Conservation (phyloP, 2,797 vertebrate species). For the Darevskia nairensis region DNA sequence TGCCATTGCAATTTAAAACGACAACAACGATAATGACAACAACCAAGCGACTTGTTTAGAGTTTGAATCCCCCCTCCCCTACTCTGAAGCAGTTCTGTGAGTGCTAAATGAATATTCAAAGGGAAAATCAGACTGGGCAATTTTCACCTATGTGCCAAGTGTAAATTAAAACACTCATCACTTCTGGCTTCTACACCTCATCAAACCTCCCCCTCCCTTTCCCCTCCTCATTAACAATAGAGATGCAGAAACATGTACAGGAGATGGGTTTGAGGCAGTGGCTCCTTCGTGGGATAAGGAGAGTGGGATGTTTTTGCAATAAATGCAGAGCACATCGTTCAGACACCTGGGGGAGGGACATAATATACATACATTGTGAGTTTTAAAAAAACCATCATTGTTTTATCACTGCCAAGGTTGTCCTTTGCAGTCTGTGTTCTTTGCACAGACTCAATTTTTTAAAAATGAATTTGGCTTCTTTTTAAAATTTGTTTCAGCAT, state of each 20-base stretch:
- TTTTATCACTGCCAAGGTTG: slow-evolving; percentile 9
- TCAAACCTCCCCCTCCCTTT: background rate
- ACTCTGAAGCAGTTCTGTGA: background rate
- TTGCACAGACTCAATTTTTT: background rate
- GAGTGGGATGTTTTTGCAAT: background rate
- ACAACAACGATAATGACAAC: no score
- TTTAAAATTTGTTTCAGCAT: background rate
- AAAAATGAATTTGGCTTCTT: background rate
- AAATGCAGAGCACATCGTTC: background rate
- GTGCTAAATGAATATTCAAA: slow-evolving; percentile 10
- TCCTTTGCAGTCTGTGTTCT: no score
- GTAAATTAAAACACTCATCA: slow-evolving; percentile 27
- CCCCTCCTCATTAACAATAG: background rate
- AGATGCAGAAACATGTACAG: background rate
- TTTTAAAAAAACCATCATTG: background rate
- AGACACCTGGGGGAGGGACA: no score
- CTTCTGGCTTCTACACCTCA: background rate
- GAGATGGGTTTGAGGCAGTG: background rate
- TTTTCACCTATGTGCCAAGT: slow-evolving; percentile 34
- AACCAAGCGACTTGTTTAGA: background rate
- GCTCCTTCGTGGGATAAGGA: background rate
- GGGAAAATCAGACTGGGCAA: background rate
- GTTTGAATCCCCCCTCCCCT: background rate
- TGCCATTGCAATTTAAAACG: background rate
- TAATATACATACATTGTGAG: background rate